phyloP scores from a whole-genome alignment of 35 echinoderm and acorn worm genomes.

The Ophioderma brevispina region DNA sequence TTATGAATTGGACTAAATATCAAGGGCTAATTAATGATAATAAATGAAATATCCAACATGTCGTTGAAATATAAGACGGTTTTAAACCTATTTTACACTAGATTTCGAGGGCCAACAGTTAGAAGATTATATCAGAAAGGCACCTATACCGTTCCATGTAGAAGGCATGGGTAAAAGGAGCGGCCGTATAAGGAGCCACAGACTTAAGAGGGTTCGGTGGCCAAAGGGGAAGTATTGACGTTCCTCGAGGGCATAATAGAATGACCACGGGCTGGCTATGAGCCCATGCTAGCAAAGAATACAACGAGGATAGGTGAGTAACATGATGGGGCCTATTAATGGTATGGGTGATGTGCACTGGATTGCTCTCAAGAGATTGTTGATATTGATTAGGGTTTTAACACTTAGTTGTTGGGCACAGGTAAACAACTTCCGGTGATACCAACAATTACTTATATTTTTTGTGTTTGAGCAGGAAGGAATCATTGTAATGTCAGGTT shows the following conservation, averaged over 20 bases:
- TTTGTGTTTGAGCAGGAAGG: too few relatives aligned
- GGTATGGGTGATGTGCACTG: not conserved
- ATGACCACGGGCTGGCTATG: constrained; percentile 95
- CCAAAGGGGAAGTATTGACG: constrained; percentile 87
- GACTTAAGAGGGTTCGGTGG: constrained; percentile 77
- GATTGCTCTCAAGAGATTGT: too few relatives aligned
- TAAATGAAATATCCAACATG: too few relatives aligned
- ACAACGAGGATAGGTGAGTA: constrained; percentile 81
- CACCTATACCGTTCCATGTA: constrained; percentile 64
- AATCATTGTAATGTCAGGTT: too few relatives aligned
- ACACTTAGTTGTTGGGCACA: too few relatives aligned
- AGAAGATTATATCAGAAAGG: constrained; percentile 76
- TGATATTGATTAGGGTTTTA: too few relatives aligned
- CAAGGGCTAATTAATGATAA: too few relatives aligned
- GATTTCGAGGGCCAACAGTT: constrained; percentile 91
- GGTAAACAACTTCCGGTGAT: too few relatives aligned
- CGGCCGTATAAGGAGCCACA: constrained; percentile 87
- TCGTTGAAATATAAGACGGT: too few relatives aligned
- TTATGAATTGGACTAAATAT: too few relatives aligned
- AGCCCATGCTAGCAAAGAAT: constrained; percentile 87
- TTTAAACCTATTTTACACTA: not conserved
- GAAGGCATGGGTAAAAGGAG: constrained; percentile 96
- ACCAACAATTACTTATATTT: too few relatives aligned
- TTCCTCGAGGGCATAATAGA: constrained; percentile 97
- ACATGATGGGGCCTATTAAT: not conserved